Evolutionary conservation across 1,140 invertebrate genomes (phyloP).

Genomic region (Zelostemma sp.): DNA sequence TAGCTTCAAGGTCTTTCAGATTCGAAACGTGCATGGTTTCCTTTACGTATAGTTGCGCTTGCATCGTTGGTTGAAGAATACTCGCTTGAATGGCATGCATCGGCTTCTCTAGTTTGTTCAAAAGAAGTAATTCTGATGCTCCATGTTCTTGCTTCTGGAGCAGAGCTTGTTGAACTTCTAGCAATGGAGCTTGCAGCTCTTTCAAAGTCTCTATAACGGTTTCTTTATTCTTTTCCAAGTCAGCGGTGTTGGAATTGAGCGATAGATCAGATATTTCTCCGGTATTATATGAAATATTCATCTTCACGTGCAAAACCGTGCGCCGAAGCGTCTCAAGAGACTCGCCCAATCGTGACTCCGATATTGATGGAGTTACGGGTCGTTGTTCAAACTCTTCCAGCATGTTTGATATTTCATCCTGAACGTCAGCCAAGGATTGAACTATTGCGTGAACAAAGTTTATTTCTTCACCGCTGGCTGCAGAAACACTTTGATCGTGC

Average conservation of each 20-base stretch:
- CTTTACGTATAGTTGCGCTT: conserved; percentile 17
- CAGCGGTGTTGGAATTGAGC: conserved; percentile 7
- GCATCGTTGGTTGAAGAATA: conserved; percentile 32
- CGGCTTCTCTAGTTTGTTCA: conserved; percentile 48
- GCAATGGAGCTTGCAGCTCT: conserved; percentile 47
- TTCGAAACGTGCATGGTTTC: conserved; percentile 14
- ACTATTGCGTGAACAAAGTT: conserved; percentile 24
- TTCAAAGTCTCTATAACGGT: conserved; percentile 24
- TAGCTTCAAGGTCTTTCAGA: conserved; percentile 26
- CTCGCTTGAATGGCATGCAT: conserved; percentile 45
- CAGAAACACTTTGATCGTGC: neutral
- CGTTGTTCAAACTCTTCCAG: conserved; percentile 56
- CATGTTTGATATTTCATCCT: conserved; percentile 49
- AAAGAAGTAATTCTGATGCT: conserved; percentile 45
- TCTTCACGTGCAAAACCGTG: conserved; percentile 33
- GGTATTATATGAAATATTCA: conserved; percentile 13
- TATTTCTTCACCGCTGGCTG: conserved; percentile 5
- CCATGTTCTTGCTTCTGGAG: conserved; percentile 39
- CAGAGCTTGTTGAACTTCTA: conserved; percentile 44
- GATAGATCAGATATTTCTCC: conserved; percentile 7
- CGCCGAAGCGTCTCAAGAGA: conserved; percentile 46
- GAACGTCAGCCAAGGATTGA: conserved; percentile 39
- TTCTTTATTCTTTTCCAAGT: conserved; percentile 20
- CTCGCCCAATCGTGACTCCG: conserved; percentile 42
- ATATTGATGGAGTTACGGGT: conserved; percentile 22